Conservation (phyloP, 2,797 vertebrate genomes). For the Trachops cirrhosus region DNA sequence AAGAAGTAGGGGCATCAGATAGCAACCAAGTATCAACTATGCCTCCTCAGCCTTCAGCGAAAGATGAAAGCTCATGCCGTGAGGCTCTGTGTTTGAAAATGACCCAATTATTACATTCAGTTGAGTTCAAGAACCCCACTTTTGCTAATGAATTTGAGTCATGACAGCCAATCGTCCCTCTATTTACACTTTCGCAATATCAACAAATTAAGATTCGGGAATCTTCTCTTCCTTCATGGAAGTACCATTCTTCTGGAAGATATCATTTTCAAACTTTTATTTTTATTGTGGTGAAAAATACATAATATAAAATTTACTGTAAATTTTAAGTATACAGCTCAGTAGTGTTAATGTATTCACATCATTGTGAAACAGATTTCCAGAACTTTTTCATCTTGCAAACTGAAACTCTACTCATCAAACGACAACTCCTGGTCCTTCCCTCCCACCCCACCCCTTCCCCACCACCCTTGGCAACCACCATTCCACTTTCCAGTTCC, state of each 20-base stretch:
- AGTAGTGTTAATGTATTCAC: neutral
- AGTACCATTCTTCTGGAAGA: neutral
- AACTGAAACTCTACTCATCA: neutral
- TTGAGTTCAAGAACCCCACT: conserved; percentile 3
- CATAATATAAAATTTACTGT: neutral
- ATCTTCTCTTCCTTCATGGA: neutral
- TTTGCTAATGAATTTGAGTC: neutral
- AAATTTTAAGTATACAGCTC: neutral
- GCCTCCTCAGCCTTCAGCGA: neutral
- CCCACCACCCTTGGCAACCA: neutral
- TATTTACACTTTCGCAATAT: neutral
- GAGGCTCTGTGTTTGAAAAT: neutral
- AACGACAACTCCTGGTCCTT: neutral
- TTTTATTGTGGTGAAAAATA: neutral
- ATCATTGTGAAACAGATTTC: neutral
- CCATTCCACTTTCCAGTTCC: neutral
- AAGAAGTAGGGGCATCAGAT: no score
- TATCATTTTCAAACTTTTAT: neutral
- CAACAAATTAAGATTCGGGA: neutral
- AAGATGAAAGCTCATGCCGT: neutral
- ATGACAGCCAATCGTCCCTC: neutral
- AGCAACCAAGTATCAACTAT: neutral
- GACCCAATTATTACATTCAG: neutral
- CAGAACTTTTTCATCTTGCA: neutral
- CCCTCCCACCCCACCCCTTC: neutral